A percentile compares a stretch with the other conserved stretches of the same genome.
These are phyloP conservation scores for Nothobranchius furzeri DNA, from an alignment of 2,113 vertebrate species.

Conservation along the genomic window DNA sequence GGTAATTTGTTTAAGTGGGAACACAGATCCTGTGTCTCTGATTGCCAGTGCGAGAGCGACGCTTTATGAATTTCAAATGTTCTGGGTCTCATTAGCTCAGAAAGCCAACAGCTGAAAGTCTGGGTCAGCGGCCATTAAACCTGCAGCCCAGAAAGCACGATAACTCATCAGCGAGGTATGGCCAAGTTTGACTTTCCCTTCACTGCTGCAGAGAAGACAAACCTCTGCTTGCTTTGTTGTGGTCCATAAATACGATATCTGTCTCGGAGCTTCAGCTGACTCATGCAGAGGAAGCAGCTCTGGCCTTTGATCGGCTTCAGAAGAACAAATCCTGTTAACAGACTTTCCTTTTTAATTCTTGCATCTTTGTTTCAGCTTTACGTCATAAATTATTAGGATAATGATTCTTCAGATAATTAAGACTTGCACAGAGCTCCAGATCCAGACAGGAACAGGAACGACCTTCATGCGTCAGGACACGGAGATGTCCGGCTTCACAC, in stretches of 20 bases:
- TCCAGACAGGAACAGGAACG: too few species aligned
- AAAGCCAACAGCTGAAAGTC: constrained; percentile 46
- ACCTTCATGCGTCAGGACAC: too few species aligned
- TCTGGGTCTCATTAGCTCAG: constrained; percentile 27
- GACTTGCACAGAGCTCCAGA: too few species aligned
- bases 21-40: constrained; percentile 38
- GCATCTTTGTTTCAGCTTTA: too few species aligned
- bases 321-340: too few species aligned
- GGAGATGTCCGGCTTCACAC: too few species aligned
- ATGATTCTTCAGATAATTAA: too few species aligned
- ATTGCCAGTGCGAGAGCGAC: constrained; percentile 17
- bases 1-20: constrained; percentile 36
- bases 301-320: neutral
- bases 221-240: constrained; percentile 17
- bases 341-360: too few species aligned
- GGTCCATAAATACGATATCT: constrained; percentile 14
- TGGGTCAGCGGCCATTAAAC: constrained; percentile 48
- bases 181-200: too few species aligned
- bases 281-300: neutral
- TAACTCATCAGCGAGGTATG: neutral
- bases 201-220: neutral
- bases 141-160: neutral
- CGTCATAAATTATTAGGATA: too few species aligned
- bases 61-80: constrained; percentile 54
- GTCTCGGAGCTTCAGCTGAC: constrained; percentile 27